phyloP scores from a whole-genome alignment of 2,797 vertebrate genomes.

The Etheostoma perlongum region DNA sequence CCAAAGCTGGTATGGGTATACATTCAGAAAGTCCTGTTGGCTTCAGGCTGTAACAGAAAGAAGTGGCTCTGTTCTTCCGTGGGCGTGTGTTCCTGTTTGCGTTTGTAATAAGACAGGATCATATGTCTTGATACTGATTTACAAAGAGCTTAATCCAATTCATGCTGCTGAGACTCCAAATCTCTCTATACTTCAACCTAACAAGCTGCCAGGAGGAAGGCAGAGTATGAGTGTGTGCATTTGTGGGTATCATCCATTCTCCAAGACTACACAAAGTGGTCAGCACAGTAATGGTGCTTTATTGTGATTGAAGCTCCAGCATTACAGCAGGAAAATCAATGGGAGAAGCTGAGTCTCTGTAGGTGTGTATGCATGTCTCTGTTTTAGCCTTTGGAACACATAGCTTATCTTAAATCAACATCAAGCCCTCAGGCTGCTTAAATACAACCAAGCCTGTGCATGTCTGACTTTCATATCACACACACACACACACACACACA shows the following conservation, averaged over 20 bases:
- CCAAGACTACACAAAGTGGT: slow-evolving; percentile 60
- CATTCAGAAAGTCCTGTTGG: slow-evolving; percentile 10
- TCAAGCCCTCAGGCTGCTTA: slow-evolving; percentile 12
- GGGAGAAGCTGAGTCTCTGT: slow-evolving; percentile 39
- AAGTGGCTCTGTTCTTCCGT: slow-evolving; percentile 14
- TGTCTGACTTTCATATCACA: slow-evolving; percentile 25
- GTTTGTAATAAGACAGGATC: slow-evolving; percentile 50
- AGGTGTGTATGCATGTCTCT: slow-evolving; percentile 28
- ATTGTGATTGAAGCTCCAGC: slow-evolving; percentile 74
- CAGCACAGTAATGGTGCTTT: slow-evolving; percentile 72
- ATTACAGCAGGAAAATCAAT: slow-evolving; percentile 76
- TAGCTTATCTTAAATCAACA: slow-evolving; percentile 53
- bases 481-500: slow-evolving; percentile 15
- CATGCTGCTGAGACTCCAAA: slow-evolving; percentile 44
- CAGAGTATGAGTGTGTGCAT: slow-evolving; percentile 29
- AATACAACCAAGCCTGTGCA: slow-evolving; percentile 34
- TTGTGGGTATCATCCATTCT: slow-evolving; percentile 48
- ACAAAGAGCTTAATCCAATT: slow-evolving; percentile 72
- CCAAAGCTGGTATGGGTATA: slow-evolving; percentile 17
- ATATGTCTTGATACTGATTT: slow-evolving; percentile 66
- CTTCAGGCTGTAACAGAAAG: slow-evolving; percentile 32
- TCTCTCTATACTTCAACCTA: slow-evolving; percentile 58
- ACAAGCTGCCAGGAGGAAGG: slow-evolving; percentile 57
- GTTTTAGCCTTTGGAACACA: slow-evolving; percentile 23
- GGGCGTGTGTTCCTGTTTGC: slow-evolving; percentile 30